phyloP scores from a whole-genome alignment of 1,140 invertebrate species.

The Diachasma alloeum region DNA sequence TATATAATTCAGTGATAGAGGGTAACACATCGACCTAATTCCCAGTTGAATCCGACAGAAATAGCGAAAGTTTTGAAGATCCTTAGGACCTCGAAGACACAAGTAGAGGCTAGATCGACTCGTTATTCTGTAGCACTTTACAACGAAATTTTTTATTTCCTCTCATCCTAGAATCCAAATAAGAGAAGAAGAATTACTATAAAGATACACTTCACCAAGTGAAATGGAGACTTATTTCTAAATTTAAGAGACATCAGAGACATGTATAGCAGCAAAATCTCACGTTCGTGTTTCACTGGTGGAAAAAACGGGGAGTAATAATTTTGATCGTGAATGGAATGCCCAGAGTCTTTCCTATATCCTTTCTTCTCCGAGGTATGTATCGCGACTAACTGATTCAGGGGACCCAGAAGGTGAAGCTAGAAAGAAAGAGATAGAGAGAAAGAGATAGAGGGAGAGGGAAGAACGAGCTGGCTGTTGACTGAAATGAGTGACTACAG shows the following conservation, averaged over 20 bases:
- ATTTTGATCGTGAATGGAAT: slow-evolving; percentile 12
- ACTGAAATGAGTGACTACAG: slow-evolving; percentile 38
- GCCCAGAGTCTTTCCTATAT: neutral
- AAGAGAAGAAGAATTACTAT: neutral
- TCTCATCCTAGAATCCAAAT: no score
- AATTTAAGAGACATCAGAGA: neutral
- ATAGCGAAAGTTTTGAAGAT: no score
- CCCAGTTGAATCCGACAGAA: no score
- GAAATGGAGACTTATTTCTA: neutral
- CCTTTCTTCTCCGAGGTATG: neutral
- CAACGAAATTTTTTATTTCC: no score
- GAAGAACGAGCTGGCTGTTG: neutral
- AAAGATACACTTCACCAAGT: neutral
- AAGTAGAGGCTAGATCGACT: no score
- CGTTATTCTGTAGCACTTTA: no score
- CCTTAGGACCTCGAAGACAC: no score
- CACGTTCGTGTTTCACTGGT: neutral
- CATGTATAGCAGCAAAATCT: neutral
- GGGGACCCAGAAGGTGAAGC: neutral
- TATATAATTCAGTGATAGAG: no score
- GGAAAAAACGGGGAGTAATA: neutral
- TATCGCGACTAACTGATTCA: slow-evolving; percentile 4
- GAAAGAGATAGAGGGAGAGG: neutral
- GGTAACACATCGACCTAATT: no score
- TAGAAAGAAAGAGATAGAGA: neutral